Evolutionary conservation across 2,113 vertebrate species (phyloP), one percentile per base, ranked within the genome.

Genomic region (Hepsetus odoe): DNA sequence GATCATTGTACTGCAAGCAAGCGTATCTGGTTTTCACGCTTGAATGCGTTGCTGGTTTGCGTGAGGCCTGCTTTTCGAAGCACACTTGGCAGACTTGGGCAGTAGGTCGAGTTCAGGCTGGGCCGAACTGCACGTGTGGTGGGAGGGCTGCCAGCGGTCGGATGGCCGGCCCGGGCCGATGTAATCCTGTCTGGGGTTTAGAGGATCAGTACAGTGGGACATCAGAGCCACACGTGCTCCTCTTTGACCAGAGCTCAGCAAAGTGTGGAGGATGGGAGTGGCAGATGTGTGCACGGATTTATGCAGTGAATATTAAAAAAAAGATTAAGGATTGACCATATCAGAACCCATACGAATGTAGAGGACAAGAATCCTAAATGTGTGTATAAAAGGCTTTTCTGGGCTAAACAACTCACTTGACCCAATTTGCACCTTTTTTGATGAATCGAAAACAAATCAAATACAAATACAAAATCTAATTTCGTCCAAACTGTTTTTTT

Each of bases 131-230:
- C 51, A n/a, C 9, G n/a, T 55, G 51, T 24, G 51, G 51, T 55
- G n/a, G n/a, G 51, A 24, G n/a, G 2, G 51, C 51, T 55, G 51
- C 51, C 51, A 55, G 51, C 18, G 12, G 46, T 49, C 20, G 46
- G 46, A 4, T 2, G 44, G 13, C 13, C 53, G 58, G 42, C 28
- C 70, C 14, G 18, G n/a, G 64, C 42, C 38, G 46, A 56, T 64
- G 33, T 71, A 82, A 82, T 70, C 65, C 46, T 46, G 33, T 68
- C 56, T 35, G 49, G 49, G 40, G 35, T 69, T 66, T 79, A 76
- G 22, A 42, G 67, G 61, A 76, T 79, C 61, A 68, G 38, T 51
- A 74, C 20, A 56, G 64, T 72, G 59, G 26, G 67, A n/a, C 53
- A 68, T 79, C 55, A 64, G 33, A 74, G 20, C 28, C 65, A 61